phyloP scores from a whole-genome alignment of 1,140 invertebrate genomes.

The Eueides isabella region DNA sequence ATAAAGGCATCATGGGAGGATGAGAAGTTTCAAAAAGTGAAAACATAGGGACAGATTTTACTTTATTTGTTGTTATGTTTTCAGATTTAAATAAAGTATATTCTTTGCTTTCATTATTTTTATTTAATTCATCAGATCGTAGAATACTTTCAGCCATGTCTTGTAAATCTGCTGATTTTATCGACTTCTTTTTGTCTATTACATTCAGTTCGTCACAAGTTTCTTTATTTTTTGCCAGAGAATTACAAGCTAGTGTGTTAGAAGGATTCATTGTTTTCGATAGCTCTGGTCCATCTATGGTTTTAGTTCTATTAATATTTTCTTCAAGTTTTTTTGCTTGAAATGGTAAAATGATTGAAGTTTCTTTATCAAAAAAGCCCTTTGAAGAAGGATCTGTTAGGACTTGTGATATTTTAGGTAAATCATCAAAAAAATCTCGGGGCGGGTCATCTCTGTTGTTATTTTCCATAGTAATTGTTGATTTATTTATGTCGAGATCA shows the following conservation, averaged over 20 bases:
- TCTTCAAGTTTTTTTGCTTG: constrained; percentile 20
- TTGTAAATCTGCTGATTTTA: neutral
- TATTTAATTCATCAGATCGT: neutral
- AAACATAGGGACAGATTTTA: constrained; percentile 11
- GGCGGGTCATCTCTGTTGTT: neutral
- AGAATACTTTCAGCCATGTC: neutral
- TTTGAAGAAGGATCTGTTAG: constrained; percentile 16
- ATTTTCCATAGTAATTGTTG: neutral
- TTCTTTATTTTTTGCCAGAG: constrained; percentile 2
- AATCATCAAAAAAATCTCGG: constrained; percentile 11
- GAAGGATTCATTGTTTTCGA: neutral
- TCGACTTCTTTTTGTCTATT: neutral
- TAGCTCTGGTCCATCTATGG: neutral
- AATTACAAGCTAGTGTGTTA: neutral
- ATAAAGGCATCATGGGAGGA: constrained; percentile 12
- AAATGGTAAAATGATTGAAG: constrained; percentile 20
- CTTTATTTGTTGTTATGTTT: neutral
- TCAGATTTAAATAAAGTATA: constrained; percentile 9
- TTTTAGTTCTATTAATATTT: constrained; percentile 8
- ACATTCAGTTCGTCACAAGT: neutral
- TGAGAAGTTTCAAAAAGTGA: constrained; percentile 22
- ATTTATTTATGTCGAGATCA: neutral
- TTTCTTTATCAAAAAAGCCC: constrained; percentile 27
- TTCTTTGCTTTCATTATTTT: neutral
- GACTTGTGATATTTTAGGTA: constrained; percentile 24